Conservation (phyloP, 2,888 invertebrate species). For the Aplocera efformata region DNA sequence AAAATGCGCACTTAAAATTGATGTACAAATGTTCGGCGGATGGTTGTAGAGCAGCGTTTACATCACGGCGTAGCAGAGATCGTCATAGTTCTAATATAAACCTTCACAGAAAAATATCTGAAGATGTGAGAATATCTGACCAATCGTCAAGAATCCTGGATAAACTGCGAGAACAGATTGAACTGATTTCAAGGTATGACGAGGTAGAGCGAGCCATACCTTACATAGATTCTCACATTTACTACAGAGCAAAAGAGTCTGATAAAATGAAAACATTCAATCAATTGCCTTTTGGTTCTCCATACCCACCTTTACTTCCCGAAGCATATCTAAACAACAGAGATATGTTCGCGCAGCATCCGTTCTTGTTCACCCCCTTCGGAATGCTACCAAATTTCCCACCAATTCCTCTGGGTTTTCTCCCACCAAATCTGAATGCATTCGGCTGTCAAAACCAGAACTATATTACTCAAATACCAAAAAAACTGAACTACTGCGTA, state of each 20-base stretch:
- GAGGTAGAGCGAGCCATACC: constrained; percentile 84
- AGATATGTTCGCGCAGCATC: constrained; percentile 68
- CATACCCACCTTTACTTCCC: constrained; percentile 61
- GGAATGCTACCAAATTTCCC: constrained; percentile 74
- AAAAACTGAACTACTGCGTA: constrained; percentile 80
- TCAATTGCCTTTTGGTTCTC: constrained; percentile 53
- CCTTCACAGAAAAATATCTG: constrained; percentile 93
- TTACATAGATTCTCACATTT: constrained; percentile 76
- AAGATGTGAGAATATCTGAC: constrained; percentile 66
- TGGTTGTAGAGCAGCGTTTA: constrained; percentile 96
- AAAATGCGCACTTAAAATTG: constrained; percentile 96
- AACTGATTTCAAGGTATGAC: constrained; percentile 88
- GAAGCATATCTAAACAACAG: constrained; percentile 64
- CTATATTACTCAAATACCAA: constrained; percentile 55
- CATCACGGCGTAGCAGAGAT: constrained; percentile 95
- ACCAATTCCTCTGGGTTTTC: constrained; percentile 65
- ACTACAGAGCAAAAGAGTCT: constrained; percentile 61
- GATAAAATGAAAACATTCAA: constrained; percentile 59
- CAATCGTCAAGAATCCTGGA: constrained; percentile 73
- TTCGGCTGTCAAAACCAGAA: constrained; percentile 62
- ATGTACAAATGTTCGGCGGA: constrained; percentile 97
- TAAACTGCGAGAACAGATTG: constrained; percentile 86
- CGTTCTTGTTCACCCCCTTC: constrained; percentile 72
- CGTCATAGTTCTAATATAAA: constrained; percentile 95
- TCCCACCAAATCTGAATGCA: constrained; percentile 67